Base-by-base conservation (phyloP, 2,797 vertebrate species). In the Sphaeramia orbicularis region DNA sequence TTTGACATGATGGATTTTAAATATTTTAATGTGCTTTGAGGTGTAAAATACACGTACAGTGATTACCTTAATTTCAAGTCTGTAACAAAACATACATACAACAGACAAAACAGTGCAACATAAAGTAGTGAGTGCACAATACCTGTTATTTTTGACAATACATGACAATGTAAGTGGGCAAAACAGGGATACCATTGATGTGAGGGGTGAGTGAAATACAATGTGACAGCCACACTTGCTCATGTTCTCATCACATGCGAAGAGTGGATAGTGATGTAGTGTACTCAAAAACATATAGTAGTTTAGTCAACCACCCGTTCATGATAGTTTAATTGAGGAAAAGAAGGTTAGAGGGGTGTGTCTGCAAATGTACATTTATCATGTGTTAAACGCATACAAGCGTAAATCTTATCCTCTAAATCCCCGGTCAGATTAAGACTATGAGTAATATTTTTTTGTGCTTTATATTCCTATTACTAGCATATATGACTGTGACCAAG, bases 271-370 rank as follows among this genome's bases (percentile, higher is more conserved):
- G 30, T n/a, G 18, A 51, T 50, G 18, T 14, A 36, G 30, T 21
- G 18, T 52, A 18, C 27, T 58, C 10, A 24, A 30, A 63, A 80
- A 60, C 47, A 65, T 71, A 58, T 59, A 61, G 53, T 38, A 59
- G 57, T 75, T 1, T 32, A 49, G 2, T 36, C 42, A 57, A 43
- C 41, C 72, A 63, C 4, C 32, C n/a, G 37, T 18, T 61, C 45
- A 13, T 66, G 36, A 68, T 60, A 21, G 81, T 81, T 64, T 80
- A 54, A 74, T 47, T 30, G 60, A 59, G 18, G 52, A 7, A 6
- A 4, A 7, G 35, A 61, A 38, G 50, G 7, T 7, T 32, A 8
- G 30, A 32, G 30, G 30, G 7, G 7, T 32, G 7, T 32, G 7
- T 32, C 32, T 32, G 30, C 30, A 32, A 32, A 32, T 7, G 30